phyloP scores from a whole-genome alignment of 2,113 vertebrate genomes.

The Alosa alosa region DNA sequence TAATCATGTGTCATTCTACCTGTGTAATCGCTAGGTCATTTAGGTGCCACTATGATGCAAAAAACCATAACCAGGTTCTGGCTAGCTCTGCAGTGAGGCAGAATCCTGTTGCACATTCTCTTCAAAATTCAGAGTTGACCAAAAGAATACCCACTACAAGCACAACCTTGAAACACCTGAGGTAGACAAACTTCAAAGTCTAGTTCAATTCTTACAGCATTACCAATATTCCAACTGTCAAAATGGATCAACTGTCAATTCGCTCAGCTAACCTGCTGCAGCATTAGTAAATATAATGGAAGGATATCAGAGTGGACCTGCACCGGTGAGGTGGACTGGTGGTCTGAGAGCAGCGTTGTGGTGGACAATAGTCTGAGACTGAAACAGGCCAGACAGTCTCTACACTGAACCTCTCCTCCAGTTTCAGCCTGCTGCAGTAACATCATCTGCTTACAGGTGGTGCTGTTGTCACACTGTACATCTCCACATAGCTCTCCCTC shows the following conservation, averaged over 20 bases:
- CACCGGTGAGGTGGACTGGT: background rate
- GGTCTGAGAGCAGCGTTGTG: background rate
- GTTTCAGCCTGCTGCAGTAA: conserved; percentile 52
- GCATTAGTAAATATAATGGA: background rate
- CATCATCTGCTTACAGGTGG: conserved; percentile 65
- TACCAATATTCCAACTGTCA: background rate
- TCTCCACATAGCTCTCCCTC: conserved; percentile 6
- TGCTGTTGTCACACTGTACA: conserved; percentile 61
- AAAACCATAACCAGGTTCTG: background rate
- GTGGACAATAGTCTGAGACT: background rate
- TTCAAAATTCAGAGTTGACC: too few species aligned
- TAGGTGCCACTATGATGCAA: background rate
- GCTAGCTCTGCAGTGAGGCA: background rate
- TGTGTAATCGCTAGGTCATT: background rate
- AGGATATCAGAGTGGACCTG: background rate
- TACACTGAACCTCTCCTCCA: background rate
- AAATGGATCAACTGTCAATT: background rate
- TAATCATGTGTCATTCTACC: background rate
- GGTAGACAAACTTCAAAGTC: background rate
- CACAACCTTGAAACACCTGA: background rate
- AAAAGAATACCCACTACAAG: too few species aligned
- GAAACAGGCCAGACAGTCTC: background rate
- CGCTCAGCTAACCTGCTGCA: background rate
- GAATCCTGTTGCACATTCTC: too few species aligned
- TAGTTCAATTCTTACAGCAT: background rate